Evolutionary conservation across 2,888 invertebrate species (phyloP).

Genomic region (Ariolimax columbianus): DNA sequence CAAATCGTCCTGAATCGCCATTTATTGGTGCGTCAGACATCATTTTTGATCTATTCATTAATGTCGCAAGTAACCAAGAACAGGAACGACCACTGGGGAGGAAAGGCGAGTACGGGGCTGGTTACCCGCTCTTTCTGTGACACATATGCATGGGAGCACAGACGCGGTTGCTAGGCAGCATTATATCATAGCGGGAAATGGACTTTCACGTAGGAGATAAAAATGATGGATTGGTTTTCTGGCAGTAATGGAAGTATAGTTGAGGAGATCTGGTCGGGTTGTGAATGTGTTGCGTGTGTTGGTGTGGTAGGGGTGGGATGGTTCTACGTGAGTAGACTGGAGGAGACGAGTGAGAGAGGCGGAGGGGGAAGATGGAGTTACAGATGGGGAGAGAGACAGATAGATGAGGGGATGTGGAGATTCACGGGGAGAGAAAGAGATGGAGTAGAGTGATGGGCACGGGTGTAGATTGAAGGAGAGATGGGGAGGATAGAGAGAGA

Average conservation of each 20-base stretch:
- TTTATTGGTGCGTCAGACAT: no score
- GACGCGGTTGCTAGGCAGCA: background rate
- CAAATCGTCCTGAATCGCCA: no score
- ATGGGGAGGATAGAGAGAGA: background rate
- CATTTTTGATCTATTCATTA: no score
- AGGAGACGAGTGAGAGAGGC: no score
- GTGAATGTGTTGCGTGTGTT: no score
- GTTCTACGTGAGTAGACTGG: no score
- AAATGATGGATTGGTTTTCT: slow-evolving; percentile 11
- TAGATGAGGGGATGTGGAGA: background rate
- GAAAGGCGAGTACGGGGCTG: no score
- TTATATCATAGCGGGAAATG: background rate
- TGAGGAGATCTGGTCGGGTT: background rate
- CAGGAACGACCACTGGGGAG: no score
- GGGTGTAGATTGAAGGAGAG: background rate
- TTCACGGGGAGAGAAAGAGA: background rate
- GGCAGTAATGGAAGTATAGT: background rate
- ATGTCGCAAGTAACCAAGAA: no score
- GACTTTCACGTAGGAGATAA: background rate
- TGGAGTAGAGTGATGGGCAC: background rate
- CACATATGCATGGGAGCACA: background rate
- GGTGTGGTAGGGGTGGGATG: no score
- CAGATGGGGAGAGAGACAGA: background rate
- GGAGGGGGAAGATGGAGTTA: no score
- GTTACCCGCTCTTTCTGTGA: background rate